phyloP scores from a whole-genome alignment of 2,888 invertebrate species.

The Chalcosyrphus nemorum region DNA sequence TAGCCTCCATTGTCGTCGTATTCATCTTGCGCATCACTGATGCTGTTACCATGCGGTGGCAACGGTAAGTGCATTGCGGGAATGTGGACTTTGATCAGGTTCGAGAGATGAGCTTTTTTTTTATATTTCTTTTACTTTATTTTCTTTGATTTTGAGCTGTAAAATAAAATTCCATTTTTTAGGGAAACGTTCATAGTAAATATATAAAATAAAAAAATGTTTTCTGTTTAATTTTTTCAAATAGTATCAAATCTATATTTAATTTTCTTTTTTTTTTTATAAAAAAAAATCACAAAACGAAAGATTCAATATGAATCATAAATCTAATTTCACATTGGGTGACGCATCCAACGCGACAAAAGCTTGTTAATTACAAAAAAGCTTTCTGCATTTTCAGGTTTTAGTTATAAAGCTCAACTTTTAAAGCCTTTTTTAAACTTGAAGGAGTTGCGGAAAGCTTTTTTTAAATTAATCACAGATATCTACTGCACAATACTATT shows the following conservation, averaged over 20 bases:
- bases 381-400: no score
- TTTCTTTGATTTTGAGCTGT: slow-evolving; percentile 40
- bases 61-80: not conserved
- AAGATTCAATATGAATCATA: slow-evolving; percentile 71
- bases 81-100: slow-evolving; percentile 15
- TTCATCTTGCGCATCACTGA: slow-evolving; percentile 30
- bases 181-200: slow-evolving; percentile 19
- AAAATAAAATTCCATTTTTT: slow-evolving; percentile 68
- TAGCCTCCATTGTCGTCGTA: slow-evolving; percentile 50
- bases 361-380: slow-evolving; percentile 18
- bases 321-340: slow-evolving; percentile 34
- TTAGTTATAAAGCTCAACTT: no score
- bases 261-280: slow-evolving; percentile 45
- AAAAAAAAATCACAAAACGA: slow-evolving; percentile 26
- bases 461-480: slow-evolving; percentile 56
- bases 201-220: slow-evolving; percentile 51
- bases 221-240: slow-evolving; percentile 30
- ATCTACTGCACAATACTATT: slow-evolving; percentile 13
- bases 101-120: slow-evolving; percentile 50
- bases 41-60: not conserved
- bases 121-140: slow-evolving; percentile 9
- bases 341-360: slow-evolving; percentile 28
- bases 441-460: slow-evolving; percentile 8
- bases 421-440: no score
- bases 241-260: slow-evolving; percentile 56